phyloP scores from a whole-genome alignment of 2,113 vertebrate species.

The Syngnathoides biaculeatus region DNA sequence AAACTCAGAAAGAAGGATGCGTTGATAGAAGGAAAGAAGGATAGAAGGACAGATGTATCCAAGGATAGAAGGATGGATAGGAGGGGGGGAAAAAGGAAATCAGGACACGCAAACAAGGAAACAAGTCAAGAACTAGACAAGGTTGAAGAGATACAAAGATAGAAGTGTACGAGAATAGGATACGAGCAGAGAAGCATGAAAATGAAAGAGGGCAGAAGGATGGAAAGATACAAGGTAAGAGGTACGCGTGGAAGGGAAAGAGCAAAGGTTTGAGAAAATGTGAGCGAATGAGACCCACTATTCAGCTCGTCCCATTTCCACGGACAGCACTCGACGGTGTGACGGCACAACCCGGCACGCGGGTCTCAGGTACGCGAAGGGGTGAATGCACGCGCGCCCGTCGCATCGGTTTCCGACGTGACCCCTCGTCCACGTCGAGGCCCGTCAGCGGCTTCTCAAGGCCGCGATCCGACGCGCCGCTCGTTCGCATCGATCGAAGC shows the following conservation, averaged over 20 bases:
- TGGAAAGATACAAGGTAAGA: constrained; percentile 11
- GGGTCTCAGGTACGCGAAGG: neutral
- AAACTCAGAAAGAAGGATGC: too few species aligned
- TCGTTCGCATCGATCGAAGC: constrained; percentile 71
- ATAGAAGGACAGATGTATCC: neutral
- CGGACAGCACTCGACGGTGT: constrained; percentile 46
- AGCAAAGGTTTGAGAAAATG: constrained; percentile 8
- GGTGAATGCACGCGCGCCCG: constrained; percentile 20
- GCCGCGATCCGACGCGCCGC: constrained; percentile 50
- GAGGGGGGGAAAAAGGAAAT: neutral
- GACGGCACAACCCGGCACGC: neutral
- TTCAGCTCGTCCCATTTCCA: constrained; percentile 58
- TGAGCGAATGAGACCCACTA: constrained; percentile 22
- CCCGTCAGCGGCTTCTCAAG: constrained; percentile 56
- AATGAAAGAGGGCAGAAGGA: neutral
- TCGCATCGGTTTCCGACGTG: constrained; percentile 57
- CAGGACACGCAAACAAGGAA: neutral
- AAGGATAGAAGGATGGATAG: neutral
- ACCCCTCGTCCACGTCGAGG: constrained; percentile 43
- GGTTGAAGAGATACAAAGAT: neutral
- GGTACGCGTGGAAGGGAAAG: constrained; percentile 6
- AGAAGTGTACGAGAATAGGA: neutral
- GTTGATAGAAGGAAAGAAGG: neutral
- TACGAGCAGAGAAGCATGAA: neutral
- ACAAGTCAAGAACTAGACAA: neutral